phyloP scores from a whole-genome alignment of 2,797 vertebrate genomes.

The Enteromius afrohamiltoni region DNA sequence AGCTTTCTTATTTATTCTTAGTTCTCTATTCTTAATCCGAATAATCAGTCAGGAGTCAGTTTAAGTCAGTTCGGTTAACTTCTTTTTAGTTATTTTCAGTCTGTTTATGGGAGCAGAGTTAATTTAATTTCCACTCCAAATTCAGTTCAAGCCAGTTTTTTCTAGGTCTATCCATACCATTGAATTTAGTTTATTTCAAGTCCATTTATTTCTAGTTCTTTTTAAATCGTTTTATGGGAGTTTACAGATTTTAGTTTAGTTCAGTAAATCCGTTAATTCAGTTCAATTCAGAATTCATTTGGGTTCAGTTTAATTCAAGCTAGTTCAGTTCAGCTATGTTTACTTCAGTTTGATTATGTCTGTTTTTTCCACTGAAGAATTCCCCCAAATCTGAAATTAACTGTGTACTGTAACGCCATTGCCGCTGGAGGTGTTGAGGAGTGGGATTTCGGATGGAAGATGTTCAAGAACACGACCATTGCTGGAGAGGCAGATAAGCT shows the following conservation, averaged over 20 bases:
- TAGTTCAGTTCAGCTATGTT: not conserved
- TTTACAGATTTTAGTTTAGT: not conserved
- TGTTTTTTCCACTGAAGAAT: slow-evolving; percentile 74
- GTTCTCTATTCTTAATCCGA: not conserved
- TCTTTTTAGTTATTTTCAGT: not conserved
- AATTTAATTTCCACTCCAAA: not conserved
- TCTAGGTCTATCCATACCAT: not conserved
- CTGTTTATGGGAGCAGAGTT: not conserved
- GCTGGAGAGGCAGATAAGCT: slow-evolving; percentile 85
- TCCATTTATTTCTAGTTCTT: not conserved
- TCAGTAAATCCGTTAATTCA: not conserved
- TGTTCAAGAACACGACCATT: slow-evolving; percentile 70
- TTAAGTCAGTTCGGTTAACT: not conserved
- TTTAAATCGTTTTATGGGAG: not conserved
- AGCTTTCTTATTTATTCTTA: not conserved
- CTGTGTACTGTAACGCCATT: slow-evolving; percentile 87
- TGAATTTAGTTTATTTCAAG: not conserved
- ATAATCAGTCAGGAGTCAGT: not conserved
- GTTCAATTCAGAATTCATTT: not conserved
- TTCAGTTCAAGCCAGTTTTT: not conserved
- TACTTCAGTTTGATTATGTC: not conserved
- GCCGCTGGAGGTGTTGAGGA: slow-evolving; percentile 73
- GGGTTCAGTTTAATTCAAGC: not conserved
- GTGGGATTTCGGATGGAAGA: slow-evolving; percentile 86
- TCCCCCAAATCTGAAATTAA: slow-evolving; percentile 78